Percentiles rank a stretch among this genome's conserved stretches.
These are phyloP conservation scores for Subacronicta megacephala DNA, from an alignment of 2,888 invertebrate genomes.

Conservation along the genomic window DNA sequence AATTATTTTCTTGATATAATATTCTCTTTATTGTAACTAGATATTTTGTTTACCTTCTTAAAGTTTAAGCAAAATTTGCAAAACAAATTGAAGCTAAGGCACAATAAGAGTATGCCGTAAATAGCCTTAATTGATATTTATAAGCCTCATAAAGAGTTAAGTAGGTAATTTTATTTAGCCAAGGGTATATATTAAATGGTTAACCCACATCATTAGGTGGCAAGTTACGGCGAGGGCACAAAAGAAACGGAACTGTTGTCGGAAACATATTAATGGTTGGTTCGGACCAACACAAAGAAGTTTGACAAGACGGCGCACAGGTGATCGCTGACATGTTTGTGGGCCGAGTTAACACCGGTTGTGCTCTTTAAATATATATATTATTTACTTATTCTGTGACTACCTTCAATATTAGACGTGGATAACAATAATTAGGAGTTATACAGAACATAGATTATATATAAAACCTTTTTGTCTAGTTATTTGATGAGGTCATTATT, in stretches of 20 bases:
- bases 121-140: slow-evolving; percentile 48
- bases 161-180: slow-evolving; percentile 56
- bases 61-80: slow-evolving; percentile 14
- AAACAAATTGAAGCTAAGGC: slow-evolving; percentile 23
- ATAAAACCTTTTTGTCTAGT: too few relatives aligned
- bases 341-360: slow-evolving; percentile 20
- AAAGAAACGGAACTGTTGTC: slow-evolving; percentile 56
- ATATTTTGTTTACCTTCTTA: slow-evolving; percentile 26
- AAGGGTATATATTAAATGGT: slow-evolving; percentile 53
- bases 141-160: slow-evolving; percentile 46
- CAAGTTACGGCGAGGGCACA: slow-evolving; percentile 49
- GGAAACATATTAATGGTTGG: slow-evolving; percentile 60
- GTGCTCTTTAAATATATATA: neutral
- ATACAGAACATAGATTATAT: too few relatives aligned
- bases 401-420: too few relatives aligned
- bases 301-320: slow-evolving; percentile 58
- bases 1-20: slow-evolving; percentile 17
- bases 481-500: too few relatives aligned
- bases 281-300: slow-evolving; percentile 54
- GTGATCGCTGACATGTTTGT: slow-evolving; percentile 59
- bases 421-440: too few relatives aligned
- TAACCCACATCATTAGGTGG: slow-evolving; percentile 56
- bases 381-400: too few relatives aligned
- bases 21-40: slow-evolving; percentile 20
- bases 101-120: slow-evolving; percentile 28